phyloP scores from a whole-genome alignment of 2,113 vertebrate genomes.

The Aplodontia rufa region DNA sequence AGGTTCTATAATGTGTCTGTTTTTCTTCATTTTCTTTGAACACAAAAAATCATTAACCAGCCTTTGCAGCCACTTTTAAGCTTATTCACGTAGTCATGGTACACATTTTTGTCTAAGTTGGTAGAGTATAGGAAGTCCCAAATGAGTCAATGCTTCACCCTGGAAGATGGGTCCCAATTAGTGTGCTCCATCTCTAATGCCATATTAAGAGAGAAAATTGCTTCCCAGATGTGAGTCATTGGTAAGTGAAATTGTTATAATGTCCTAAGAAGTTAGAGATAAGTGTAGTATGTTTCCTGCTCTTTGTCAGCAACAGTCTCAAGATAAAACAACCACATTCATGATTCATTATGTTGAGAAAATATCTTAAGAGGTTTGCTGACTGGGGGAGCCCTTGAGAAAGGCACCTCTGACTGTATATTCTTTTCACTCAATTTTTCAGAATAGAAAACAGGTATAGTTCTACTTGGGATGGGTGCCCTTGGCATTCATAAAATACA shows the following conservation, averaged over 20 bases:
- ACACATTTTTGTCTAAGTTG: background rate
- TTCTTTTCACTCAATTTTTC: background rate
- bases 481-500: background rate
- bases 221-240: constrained; percentile 45
- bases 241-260: constrained; percentile 1
- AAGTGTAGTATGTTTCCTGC: background rate
- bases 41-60: constrained; percentile 59
- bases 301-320: background rate
- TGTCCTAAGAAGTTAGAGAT: background rate
- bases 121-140: constrained; percentile 25
- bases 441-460: background rate
- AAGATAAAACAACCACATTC: background rate
- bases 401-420: background rate
- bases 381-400: background rate
- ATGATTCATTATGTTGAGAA: background rate
- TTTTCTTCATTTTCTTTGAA: constrained; percentile 62
- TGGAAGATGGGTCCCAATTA: constrained; percentile 70
- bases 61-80: constrained; percentile 32
- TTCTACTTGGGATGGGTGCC: background rate
- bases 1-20: constrained; percentile 21
- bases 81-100: constrained; percentile 38
- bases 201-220: constrained; percentile 70
- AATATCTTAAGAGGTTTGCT: background rate
- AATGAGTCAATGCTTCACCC: constrained; percentile 66
- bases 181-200: background rate